Base-by-base conservation (phyloP, 2,113 vertebrate genomes). In the Periophthalmodon schlosseri region DNA sequence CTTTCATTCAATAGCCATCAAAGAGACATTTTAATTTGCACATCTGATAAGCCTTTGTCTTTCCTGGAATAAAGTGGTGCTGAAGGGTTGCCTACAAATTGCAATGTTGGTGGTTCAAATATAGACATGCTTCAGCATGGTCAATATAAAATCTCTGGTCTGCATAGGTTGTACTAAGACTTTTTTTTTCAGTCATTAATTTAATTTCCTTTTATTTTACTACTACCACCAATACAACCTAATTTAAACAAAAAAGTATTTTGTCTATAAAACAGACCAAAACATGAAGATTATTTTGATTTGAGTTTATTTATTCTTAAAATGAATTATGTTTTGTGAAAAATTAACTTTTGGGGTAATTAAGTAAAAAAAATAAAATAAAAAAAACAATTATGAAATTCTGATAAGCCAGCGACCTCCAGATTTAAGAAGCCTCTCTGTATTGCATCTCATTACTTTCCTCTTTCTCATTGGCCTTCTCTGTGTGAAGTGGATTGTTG, bases 381-480 rank as follows among this genome's bases (percentile, higher is more conserved):
- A 23, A 9, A 57, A 11, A 57, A 1, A 57, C 0, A 16, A 4
- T 23, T 3, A 28, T 28, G 23, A 60, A 60, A 60, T 15, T 28
- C 57, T 28, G 57, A 15, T 56, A n/a, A 74, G 58, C 81, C 76
- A 57, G 81, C 60, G 80, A 87, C 70, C 81, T 78, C 80, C 69
- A 86, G 71, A 85, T 81, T 87, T 86, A 91, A 89, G 80, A 84
- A 80, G 81, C 84, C 87, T 90, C 82, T 87, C 82, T 78, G 75
- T 77, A 69, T 80, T 85, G 83, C 73, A 67, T 58, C 73, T 56
- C 39, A 57, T 78, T 81, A 67, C 75, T 76, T 68, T 71, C 78
- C 71, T 78, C 71, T 84, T 90, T 91, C 85, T 84, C 85, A 90
- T 85, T 90, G 84, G 82, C 78, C 81, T 57, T 80, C 90, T 78